Conservation (phyloP, 2,888 invertebrate species). For the Tipula vernalis region DNA sequence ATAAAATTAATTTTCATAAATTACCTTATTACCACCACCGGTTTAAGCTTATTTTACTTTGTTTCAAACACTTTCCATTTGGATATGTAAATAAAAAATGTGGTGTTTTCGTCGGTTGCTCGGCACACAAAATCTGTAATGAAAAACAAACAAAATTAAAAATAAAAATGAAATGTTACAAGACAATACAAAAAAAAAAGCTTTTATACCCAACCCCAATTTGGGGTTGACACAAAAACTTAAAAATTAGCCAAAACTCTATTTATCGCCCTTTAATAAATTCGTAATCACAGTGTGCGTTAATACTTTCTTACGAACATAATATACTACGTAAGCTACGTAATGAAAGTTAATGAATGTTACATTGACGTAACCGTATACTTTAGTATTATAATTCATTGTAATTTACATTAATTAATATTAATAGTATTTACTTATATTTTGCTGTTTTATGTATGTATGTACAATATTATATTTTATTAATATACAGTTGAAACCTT, state of each 20-base stretch:
- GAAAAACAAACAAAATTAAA: neutral
- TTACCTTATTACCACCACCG: neutral
- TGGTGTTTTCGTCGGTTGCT: neutral
- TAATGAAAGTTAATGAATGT: neutral
- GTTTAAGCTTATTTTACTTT: neutral
- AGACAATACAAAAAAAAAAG: too few species aligned
- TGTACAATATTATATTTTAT: neutral
- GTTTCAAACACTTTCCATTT: conserved; percentile 10
- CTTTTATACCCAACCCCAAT: neutral
- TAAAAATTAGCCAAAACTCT: neutral
- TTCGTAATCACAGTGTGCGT: neutral
- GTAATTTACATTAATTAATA: neutral
- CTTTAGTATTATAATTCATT: neutral
- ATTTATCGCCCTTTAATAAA: neutral
- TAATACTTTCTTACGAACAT: neutral
- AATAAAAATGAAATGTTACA: neutral
- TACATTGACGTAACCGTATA: neutral
- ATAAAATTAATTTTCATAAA: neutral
- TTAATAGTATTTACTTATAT: neutral
- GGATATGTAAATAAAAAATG: neutral
- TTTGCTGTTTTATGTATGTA: neutral
- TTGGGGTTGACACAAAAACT: neutral
- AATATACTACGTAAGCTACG: neutral
- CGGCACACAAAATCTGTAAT: neutral
- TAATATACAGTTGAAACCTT: neutral